Base-by-base conservation (phyloP, 1,140 invertebrate species). In the Drosophila sulfurigaster region DNA sequence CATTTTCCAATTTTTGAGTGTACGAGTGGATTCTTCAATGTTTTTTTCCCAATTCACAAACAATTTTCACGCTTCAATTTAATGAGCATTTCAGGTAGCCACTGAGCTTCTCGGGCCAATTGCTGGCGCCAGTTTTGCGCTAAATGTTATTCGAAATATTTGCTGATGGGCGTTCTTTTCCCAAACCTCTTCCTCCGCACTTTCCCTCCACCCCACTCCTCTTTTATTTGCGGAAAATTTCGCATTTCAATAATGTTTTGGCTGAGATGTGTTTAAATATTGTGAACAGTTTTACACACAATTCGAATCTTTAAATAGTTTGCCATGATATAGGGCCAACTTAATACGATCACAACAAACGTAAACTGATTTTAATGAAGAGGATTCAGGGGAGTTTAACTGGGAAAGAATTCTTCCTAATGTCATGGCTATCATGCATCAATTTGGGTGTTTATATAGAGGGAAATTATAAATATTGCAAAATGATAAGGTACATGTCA, bases 141-240 rank as follows among this genome's bases (percentile, higher is more conserved):
- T 82, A 67, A 87, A 87, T 88, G 82, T 88, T 87, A 82, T 87
- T 87, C 73, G 77, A 87, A 87, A 87, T 87, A 87, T 87, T 88
- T 87, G 49, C 35, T 54, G 38, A 65, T 71, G 60, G 38, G 60
- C 43, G 51, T 49, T 64, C 62, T 64, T 32, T 48, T 48, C 48
- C 16, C 10, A 7, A 8, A 3, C 48, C 16, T 10, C 6, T 16
- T 5, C 10, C 25, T 38, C 28, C 45, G 5, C 5, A n/a, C 16
- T 46, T 58, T 15, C 46, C 8, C n/a, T 38, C 30, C 6, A 0
- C 5, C 15, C 25, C 49, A 5, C 20, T 51, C n/a, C 28, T 49
- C 43, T 60, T 74, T 60, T 54, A 66, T 80, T 72, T 79, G 73
- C 68, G 79, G 66, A 72, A 78, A 87, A 87, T 88, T 88, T 60